Evolutionary conservation across 2,113 vertebrate genomes (phyloP).

Genomic region (Pterocles burchelli): DNA sequence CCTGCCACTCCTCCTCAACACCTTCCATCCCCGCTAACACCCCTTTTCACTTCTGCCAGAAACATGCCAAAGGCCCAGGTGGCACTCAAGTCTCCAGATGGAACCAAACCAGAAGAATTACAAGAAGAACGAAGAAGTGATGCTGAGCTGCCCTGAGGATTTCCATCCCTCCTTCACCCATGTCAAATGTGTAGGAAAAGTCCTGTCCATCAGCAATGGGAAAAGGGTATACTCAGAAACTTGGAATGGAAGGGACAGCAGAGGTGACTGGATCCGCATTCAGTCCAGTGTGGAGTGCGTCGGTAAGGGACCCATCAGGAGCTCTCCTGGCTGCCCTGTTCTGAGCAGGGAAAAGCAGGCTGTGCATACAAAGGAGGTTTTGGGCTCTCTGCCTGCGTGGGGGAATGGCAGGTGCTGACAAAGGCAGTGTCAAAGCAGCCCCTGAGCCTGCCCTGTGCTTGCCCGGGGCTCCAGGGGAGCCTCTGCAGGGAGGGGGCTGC

Average conservation of each 20-base stretch:
- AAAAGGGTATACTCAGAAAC: background rate
- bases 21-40: no score
- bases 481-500: background rate
- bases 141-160: no score
- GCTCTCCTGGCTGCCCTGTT: background rate
- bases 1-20: background rate
- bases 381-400: background rate
- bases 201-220: background rate
- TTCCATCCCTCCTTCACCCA: no score
- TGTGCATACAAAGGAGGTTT: background rate
- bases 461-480: background rate
- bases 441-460: background rate
- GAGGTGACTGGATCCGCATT: background rate
- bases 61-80: no score
- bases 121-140: no score
- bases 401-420: background rate
- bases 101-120: no score
- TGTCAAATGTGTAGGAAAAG: background rate
- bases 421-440: background rate
- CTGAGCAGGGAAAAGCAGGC: background rate
- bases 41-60: no score
- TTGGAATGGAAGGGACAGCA: background rate
- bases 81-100: no score
- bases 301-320: background rate
- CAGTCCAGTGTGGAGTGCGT: background rate